Conservation (phyloP, 1,140 invertebrate genomes). For the Pachypeltis micranthus region DNA sequence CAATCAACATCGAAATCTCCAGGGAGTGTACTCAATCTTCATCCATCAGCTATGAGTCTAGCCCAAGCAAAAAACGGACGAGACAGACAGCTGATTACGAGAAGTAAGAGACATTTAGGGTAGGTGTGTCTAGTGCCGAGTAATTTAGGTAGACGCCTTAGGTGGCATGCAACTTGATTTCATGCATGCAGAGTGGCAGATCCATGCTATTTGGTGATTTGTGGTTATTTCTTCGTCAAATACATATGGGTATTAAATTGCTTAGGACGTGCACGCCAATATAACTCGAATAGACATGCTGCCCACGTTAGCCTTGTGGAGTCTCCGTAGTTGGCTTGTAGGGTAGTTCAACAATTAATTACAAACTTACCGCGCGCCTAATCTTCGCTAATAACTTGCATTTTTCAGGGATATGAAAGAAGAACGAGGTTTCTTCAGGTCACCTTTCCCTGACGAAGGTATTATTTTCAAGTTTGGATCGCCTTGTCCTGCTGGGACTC, state of each 20-base stretch:
- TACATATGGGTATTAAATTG: no score
- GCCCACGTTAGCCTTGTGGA: not conserved
- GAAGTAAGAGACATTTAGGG: not conserved
- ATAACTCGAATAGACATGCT: not conserved
- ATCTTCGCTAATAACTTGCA: not conserved
- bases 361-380: no score
- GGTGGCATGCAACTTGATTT: no score
- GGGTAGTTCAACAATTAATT: no score
- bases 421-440: not conserved
- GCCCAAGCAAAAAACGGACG: conserved; percentile 7
- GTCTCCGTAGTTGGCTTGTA: not conserved
- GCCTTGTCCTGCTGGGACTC: not conserved
- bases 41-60: conserved; percentile 9
- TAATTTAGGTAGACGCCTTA: no score
- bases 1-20: conserved; percentile 1
- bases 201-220: no score
- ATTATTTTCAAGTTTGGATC: conserved; percentile 8
- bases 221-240: no score
- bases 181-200: no score
- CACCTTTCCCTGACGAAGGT: conserved; percentile 6
- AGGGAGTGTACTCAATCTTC: conserved; percentile 1
- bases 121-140: no score
- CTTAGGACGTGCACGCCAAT: not conserved
- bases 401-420: not conserved
- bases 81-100: conserved; percentile 2